Conservation (phyloP, 1,140 invertebrate species). For the Charaxes varanes region DNA sequence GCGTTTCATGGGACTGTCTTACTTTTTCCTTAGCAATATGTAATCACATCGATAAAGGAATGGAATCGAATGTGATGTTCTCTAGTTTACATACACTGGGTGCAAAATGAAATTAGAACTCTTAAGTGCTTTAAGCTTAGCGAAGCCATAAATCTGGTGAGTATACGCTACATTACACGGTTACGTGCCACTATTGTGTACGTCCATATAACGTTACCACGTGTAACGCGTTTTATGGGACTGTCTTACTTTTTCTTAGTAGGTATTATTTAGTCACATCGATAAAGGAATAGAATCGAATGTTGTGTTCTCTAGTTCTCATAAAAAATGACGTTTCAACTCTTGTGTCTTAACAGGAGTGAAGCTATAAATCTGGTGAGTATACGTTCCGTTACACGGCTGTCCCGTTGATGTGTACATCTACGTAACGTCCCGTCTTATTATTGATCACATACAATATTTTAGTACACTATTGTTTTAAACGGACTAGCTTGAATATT, state of each 20-base stretch:
- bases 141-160: constrained; percentile 46
- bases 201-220: too few relatives aligned
- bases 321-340: constrained; percentile 37
- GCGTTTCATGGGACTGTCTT: too few relatives aligned
- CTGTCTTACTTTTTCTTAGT: too few relatives aligned
- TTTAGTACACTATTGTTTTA: too few relatives aligned
- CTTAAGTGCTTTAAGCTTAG: constrained; percentile 41
- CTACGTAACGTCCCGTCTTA: too few relatives aligned
- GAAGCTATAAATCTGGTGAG: constrained; percentile 46
- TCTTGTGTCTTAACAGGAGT: constrained; percentile 40
- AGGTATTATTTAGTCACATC: too few relatives aligned
- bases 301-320: constrained; percentile 34
- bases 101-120: constrained; percentile 40
- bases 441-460: too few relatives aligned
- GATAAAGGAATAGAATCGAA: too few relatives aligned
- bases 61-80: constrained; percentile 36
- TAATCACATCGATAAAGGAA: too few relatives aligned
- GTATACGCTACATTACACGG: constrained; percentile 52
- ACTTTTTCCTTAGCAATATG: too few relatives aligned
- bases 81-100: constrained; percentile 24
- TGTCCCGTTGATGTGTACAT: constrained; percentile 25
- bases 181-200: constrained; percentile 26
- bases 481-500: too few relatives aligned
- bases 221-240: too few relatives aligned
- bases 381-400: constrained; percentile 50